Evolutionary conservation across 2,888 invertebrate species (phyloP), one percentile per base, ranked within the genome.

Genomic region (Strigamia maritima): DNA sequence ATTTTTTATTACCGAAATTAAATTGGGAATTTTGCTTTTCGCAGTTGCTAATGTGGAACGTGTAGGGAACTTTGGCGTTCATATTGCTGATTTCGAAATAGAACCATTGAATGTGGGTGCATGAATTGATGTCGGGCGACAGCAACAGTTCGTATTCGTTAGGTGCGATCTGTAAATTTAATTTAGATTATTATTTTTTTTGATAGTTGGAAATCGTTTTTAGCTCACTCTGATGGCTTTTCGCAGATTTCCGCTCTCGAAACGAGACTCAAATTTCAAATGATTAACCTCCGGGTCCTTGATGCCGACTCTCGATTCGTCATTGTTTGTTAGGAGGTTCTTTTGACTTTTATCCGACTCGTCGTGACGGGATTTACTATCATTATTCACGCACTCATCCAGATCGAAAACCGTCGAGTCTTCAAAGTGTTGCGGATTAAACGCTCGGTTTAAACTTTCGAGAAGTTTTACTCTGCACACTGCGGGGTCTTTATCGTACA

Each of bases 1-100:
- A 74, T 22, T 75, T 82, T 84, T 83, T 82, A 89, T n/a, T n/a
- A n/a, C 90, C 94, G 84, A 91, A 92, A 85, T 94, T 93, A 86
- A 94, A 94, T 86, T 94, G 93, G 83, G 94, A 94, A 85, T 93
- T 93, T 54, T 91, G 90, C 85, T 94, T 95, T 84, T 94, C 92
- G 86, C 93, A 94, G 87, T 95, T 95, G 83, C 94, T 90, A 79
- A 95, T 93, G 85, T 94, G 94, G 87, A 95, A 94, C 65, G 91
- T 89, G 85, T 95, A 95, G 0, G 90, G 88, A 2, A 89, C 87
- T 79, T 89, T 89, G 79, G 91, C 89, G 79, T 89, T 86, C 91
- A 93, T 94, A 85, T 92, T 92, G 81, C 87, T 86, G n/a, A 95
- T 91, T 87, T 94, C 92, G 84, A 95, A 95, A 87, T 95, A 95